Evolutionary conservation across 2,888 invertebrate genomes (phyloP).

Genomic region (Aradus depressus): DNA sequence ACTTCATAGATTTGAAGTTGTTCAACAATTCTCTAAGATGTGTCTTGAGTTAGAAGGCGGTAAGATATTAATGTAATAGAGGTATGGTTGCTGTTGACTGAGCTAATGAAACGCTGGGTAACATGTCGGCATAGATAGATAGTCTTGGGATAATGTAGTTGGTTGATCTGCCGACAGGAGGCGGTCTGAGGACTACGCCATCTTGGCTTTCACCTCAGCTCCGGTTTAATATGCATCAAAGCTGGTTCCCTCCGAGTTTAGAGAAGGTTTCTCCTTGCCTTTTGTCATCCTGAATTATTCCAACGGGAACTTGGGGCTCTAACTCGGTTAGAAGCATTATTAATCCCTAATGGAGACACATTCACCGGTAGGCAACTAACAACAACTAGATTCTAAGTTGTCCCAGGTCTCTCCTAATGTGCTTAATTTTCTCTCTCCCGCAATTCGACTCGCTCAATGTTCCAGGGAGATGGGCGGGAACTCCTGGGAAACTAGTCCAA

Average conservation of each 20-base stretch:
- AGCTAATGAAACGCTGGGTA: no score
- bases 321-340: constrained; percentile 27
- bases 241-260: neutral
- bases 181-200: neutral
- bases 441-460: constrained; percentile 12
- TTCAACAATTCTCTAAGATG: no score
- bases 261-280: neutral
- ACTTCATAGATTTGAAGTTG: no score
- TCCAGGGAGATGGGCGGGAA: no score
- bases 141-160: no score
- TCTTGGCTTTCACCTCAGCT: neutral
- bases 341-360: constrained; percentile 28
- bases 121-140: no score
- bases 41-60: no score
- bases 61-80: no score
- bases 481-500: no score
- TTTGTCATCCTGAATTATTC: constrained; percentile 18
- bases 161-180: neutral
- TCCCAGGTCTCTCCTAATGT: constrained; percentile 24
- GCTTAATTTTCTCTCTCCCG: constrained; percentile 25
- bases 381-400: constrained; percentile 24
- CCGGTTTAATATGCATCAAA: constrained; percentile 2
- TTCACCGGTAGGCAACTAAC: constrained; percentile 23
- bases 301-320: constrained; percentile 6
- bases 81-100: no score